Percentiles rank a stretch among this genome's conserved stretches.
phyloP scores from a whole-genome alignment of 2,888 invertebrate genomes.

The Thysanoteuthis rhombus region DNA sequence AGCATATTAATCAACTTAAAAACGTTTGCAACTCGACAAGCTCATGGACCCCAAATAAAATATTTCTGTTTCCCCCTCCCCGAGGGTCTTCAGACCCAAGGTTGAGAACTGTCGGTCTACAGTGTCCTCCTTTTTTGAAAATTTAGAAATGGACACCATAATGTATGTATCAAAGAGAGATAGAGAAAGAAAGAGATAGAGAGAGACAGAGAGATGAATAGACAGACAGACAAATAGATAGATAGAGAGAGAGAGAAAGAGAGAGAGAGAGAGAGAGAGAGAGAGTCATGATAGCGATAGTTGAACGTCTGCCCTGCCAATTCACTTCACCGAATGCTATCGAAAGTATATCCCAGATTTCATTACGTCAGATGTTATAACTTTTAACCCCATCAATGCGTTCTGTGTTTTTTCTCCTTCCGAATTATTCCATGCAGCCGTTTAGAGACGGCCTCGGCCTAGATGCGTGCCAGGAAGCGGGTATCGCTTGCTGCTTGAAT shows the following conservation, averaged over 20 bases:
- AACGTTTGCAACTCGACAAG: too few species aligned
- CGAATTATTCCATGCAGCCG: too few species aligned
- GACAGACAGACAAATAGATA: not conserved
- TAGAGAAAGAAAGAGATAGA: not conserved
- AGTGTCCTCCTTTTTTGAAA: too few species aligned
- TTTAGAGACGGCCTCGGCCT: not conserved
- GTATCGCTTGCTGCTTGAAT: not conserved
- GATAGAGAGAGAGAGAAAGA: not conserved
- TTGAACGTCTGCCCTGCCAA: too few species aligned
- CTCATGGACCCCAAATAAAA: too few species aligned
- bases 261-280: not conserved
- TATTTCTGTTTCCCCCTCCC: too few species aligned
- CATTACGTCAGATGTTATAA: not conserved
- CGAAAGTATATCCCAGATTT: not conserved
- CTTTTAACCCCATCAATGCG: not conserved
- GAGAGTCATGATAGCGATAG: too few species aligned
- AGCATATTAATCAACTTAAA: too few species aligned
- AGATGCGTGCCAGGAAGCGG: not conserved
- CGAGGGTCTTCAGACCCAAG: too few species aligned
- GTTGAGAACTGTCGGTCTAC: too few species aligned
- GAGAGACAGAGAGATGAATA: not conserved
- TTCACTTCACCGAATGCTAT: not conserved
- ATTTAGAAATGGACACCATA: too few species aligned
- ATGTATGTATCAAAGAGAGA: not conserved
- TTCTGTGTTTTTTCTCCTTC: not conserved